These are phyloP conservation scores for Pseudomugil tenellus DNA, from an alignment of 2,797 vertebrate genomes.

Conservation along the genomic window DNA sequence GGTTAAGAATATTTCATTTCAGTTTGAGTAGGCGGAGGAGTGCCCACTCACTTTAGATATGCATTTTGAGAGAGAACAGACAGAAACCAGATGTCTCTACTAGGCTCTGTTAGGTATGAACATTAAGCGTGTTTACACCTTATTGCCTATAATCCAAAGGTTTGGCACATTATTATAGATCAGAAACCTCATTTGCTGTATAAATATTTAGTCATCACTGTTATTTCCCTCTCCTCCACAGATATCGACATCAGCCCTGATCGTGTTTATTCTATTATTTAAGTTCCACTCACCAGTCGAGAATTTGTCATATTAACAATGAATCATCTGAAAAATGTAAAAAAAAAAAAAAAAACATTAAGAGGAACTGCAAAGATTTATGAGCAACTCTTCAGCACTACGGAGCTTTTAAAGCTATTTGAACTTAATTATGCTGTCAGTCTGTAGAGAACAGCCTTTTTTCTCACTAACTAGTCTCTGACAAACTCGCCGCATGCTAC, in stretches of 20 bases:
- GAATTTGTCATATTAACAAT: not conserved
- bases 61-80: slow-evolving; percentile 11
- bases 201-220: not conserved
- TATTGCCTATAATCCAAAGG: not conserved
- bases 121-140: not conserved
- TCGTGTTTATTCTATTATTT: not conserved
- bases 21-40: slow-evolving; percentile 44
- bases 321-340: slow-evolving; percentile 20
- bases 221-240: not conserved
- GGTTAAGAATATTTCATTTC: slow-evolving; percentile 42
- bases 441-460: slow-evolving; percentile 1
- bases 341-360: not conserved
- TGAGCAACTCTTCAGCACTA: not conserved
- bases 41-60: slow-evolving; percentile 48
- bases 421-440: not conserved
- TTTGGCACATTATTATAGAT: not conserved
- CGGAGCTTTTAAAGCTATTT: slow-evolving; percentile 13
- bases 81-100: slow-evolving; percentile 4
- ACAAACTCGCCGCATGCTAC: not conserved
- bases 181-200: not conserved
- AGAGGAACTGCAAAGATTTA: not conserved
- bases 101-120: not conserved
- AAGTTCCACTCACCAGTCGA: not conserved
- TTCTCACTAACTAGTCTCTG: slow-evolving; percentile 5
- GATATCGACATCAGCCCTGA: not conserved